Percentiles rank a stretch among this genome's conserved stretches.
phyloP scores from a whole-genome alignment of 2,113 vertebrate species.

The Platysternon megacephalum region DNA sequence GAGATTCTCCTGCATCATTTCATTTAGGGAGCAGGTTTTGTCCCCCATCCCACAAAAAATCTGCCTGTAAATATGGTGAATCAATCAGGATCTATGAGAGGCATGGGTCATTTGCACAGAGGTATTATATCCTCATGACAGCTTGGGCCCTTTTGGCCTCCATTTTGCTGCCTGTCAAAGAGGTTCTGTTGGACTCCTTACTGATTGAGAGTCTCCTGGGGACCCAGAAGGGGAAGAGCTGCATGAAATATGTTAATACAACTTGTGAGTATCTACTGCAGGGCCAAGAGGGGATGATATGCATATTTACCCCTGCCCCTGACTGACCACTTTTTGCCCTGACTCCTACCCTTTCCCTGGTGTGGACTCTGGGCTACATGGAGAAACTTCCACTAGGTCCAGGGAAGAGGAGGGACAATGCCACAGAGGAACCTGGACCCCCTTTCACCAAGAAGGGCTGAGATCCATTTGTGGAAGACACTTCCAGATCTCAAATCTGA shows the following conservation, averaged over 20 bases:
- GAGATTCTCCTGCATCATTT: too few species aligned
- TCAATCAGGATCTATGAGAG: background rate
- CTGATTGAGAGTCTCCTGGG: background rate
- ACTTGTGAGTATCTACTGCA: background rate
- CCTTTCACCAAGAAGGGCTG: background rate
- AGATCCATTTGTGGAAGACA: background rate
- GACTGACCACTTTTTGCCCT: background rate
- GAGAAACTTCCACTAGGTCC: background rate
- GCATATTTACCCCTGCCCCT: background rate
- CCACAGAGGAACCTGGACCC: background rate
- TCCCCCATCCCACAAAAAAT: background rate
- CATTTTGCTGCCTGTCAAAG: background rate
- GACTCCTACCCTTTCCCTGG: accelerated
- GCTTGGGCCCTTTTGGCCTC: background rate
- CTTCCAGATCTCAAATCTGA: background rate
- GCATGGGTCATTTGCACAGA: accelerated
- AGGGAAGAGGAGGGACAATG: background rate
- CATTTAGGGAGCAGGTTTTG: background rate
- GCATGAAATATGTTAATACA: background rate
- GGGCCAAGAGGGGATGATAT: background rate
- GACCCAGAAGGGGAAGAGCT: background rate
- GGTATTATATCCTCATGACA: background rate
- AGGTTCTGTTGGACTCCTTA: background rate
- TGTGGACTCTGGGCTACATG: background rate
- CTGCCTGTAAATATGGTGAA: background rate